These are phyloP conservation scores for Chlamydotis undulata DNA, from an alignment of 2,113 vertebrate genomes.

Conservation along the genomic window DNA sequence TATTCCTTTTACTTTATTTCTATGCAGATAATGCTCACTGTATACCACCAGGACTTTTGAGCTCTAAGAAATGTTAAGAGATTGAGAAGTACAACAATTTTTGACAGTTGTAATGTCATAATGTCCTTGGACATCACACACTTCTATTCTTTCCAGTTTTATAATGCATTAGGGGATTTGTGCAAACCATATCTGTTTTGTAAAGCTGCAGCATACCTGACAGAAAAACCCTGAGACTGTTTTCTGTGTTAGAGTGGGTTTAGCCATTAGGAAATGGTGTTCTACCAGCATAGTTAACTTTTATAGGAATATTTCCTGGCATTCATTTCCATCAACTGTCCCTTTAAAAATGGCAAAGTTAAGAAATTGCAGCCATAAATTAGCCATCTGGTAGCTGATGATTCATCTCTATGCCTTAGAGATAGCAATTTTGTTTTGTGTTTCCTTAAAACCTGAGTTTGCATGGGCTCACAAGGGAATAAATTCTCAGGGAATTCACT, in stretches of 20 bases:
- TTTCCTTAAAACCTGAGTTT: not conserved
- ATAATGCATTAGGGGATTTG: not conserved
- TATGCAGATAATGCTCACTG: not conserved
- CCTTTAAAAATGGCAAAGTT: slow-evolving; percentile 1
- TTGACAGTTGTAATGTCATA: not conserved
- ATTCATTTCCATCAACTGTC: slow-evolving; percentile 3
- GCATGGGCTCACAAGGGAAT: not conserved
- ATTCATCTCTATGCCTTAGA: slow-evolving; percentile 21
- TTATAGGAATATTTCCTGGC: not conserved
- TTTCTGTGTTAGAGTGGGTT: not conserved
- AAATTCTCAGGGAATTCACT: not conserved
- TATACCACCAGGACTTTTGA: not conserved
- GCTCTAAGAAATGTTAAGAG: not conserved
- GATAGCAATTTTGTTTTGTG: not conserved
- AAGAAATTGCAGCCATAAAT: slow-evolving; percentile 3
- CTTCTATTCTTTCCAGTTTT: not conserved
- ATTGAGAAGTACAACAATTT: not conserved
- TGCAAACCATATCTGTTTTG: not conserved
- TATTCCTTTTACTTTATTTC: not conserved
- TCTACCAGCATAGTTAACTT: not conserved
- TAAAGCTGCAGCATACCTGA: not conserved
- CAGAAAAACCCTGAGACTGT: not conserved
- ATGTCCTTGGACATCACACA: not conserved
- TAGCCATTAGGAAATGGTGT: not conserved
- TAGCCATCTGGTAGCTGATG: slow-evolving; percentile 29